Evolutionary conservation across 2,797 vertebrate genomes (phyloP).

Genomic region (Xyrichtys novacula): DNA sequence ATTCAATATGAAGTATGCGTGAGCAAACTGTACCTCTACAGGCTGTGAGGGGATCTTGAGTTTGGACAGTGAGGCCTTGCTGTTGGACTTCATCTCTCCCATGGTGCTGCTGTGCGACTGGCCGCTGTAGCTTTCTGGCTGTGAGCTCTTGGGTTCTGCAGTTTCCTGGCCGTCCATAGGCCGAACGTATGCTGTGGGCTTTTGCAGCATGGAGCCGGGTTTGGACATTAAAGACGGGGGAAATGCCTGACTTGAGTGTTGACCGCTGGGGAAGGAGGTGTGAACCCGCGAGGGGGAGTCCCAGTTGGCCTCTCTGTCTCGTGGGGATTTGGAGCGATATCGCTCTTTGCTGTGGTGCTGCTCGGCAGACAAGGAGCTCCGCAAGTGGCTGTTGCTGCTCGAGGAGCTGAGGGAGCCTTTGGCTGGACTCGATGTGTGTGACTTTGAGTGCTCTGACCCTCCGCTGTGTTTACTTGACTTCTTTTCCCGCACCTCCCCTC

Average conservation of each 20-base stretch:
- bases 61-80: constrained; percentile 96
- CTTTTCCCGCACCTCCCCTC: constrained; percentile 90
- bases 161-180: constrained; percentile 99
- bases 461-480: constrained; percentile 92
- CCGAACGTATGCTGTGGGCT: constrained; percentile 98
- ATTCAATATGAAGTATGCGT: background rate
- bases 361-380: constrained; percentile 88
- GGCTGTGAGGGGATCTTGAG: constrained; percentile 97
- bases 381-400: constrained; percentile 84
- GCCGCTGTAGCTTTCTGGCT: constrained; percentile 91
- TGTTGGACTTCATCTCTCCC: constrained; percentile 94
- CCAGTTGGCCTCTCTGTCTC: constrained; percentile 95
- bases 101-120: constrained; percentile 90
- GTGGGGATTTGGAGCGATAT: constrained; percentile 94
- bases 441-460: constrained; percentile 92
- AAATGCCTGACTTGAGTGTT: constrained; percentile 94
- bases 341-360: constrained; percentile 96
- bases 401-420: constrained; percentile 90
- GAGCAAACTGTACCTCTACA: constrained; percentile 87
- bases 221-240: constrained; percentile 97
- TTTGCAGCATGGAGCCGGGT: constrained; percentile 95
- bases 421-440: constrained; percentile 92
- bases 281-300: constrained; percentile 97
- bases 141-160: constrained; percentile 92
- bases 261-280: constrained; percentile 91